Evolutionary conservation across 2,113 vertebrate species (phyloP), one percentile per base, ranked within the genome.

Genomic region (Zapornia atra): DNA sequence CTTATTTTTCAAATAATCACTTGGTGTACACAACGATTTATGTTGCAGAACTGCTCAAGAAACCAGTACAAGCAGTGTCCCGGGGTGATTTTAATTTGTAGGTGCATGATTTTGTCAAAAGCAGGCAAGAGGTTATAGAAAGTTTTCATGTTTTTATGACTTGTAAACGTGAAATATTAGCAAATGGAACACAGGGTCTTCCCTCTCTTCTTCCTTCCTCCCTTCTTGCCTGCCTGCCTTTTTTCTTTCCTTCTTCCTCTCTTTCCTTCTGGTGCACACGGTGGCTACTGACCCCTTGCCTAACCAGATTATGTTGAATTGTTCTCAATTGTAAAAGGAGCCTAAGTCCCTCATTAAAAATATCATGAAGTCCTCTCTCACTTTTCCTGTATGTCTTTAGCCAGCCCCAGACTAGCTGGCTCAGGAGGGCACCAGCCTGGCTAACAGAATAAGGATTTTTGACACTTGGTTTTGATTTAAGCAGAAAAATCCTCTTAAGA

Each of bases 401-500:
- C 76, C 72, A 87, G 68, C 50, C 51, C 25, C 31, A 13, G 24
- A 38, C 88, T n/a, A 82, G 57, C 28, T 85, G 54, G 28, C 40
- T 53, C 19, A 36, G 76, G 66, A 88, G 69, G 65, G 36, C 82
- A 70, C 65, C 0, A 0, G 22, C 29, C 77, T 83, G 70, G 65
- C 31, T 86, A 85, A 83, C 3, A 82, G 72, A 92, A 90, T 38
- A 90, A 94, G 70, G 42, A 82, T 59, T 95, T 89, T 50, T 83
- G 56, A 81, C 51, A 28, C 68, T 94, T 51, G 16, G 31, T 82
- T 96, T 94, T 77, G 90, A 88, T 91, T 90, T 92, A 94, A 78
- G 75, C 82, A 91, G 85, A 87, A 81, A 95, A 91, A 96, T 92
- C 76, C 24, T 94, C 86, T 88, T 86, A 87, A 92, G 93, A 86